Base-by-base conservation (phyloP, 2,113 vertebrate genomes). In the Micronycteris hirsuta region DNA sequence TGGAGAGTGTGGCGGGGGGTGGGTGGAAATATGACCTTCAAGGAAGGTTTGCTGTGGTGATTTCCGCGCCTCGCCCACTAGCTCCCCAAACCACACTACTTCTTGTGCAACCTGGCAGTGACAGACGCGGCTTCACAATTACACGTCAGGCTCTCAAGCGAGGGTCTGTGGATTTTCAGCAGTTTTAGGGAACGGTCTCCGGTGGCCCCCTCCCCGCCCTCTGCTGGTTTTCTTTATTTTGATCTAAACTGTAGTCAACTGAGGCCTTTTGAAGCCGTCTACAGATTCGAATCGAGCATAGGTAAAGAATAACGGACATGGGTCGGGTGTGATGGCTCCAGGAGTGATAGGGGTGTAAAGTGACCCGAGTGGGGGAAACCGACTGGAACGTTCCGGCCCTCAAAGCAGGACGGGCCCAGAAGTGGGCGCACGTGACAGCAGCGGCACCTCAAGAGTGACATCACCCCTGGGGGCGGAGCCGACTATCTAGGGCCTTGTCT, bases 401-500 rank as follows among this genome's bases (percentile, higher is more conserved):
- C 93, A 88, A 85, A 90, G 87, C 86, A 26, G 36, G 93, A 65
- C 73, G 58, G 89, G 91, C 87, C 94, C 93, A 43, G 90, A 94
- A 86, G 91, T 93, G 91, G 93, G 92, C 47, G 96, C 96, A 96
- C 97, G 94, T 97, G 96, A 97, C 92, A 80, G 93, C 77, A 45
- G 77, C 87, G 77, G 96, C 65, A 96, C 95, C 93, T 96, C 95
- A 28, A 93, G 93, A 96, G 96, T 97, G 97, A 97, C 97, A 56
- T 97, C 97, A 98, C 91, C 89, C 67, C 26, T 6, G 76, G 76
- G 86, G 91, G 97, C 88, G 95, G 96, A 16, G 96, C 91, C 88
- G 16, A 28, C 83, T 36, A 26, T 83, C 74, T 17, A 84, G 52
- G 95, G 97, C 95, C 97, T 89, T 31, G 85, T 90, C 74, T 73